phyloP scores from a whole-genome alignment of 1,140 invertebrate genomes.

The Galendromus occidentalis region DNA sequence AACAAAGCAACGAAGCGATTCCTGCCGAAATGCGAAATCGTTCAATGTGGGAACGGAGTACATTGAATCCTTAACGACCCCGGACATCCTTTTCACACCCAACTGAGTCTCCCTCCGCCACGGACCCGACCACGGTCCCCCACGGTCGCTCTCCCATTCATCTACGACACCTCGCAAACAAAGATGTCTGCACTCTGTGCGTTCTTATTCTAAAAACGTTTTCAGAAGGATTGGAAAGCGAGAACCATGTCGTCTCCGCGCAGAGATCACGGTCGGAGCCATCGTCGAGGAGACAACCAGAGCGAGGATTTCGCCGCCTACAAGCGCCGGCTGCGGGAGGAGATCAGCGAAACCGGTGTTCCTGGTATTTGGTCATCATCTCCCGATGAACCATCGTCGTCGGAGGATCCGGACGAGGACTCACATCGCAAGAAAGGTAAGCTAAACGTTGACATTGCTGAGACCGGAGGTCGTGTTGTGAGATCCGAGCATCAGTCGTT shows the following conservation, averaged over 20 bases:
- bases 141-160: too few relatives aligned
- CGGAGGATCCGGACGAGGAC: not conserved
- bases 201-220: not conserved
- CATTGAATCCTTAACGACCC: too few relatives aligned
- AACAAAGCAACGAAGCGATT: too few relatives aligned
- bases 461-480: slow-evolving; percentile 5
- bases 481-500: slow-evolving; percentile 12
- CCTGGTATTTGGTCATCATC: slow-evolving; percentile 29
- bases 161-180: not conserved
- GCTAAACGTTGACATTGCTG: not conserved
- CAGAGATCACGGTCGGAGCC: too few relatives aligned
- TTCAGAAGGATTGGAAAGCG: too few relatives aligned
- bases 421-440: not conserved
- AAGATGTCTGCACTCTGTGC: not conserved
- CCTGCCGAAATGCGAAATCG: too few relatives aligned
- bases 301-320: slow-evolving; percentile 14
- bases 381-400: slow-evolving; percentile 20
- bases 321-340: slow-evolving; percentile 27
- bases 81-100: too few relatives aligned
- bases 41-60: too few relatives aligned
- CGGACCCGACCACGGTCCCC: too few relatives aligned
- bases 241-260: too few relatives aligned
- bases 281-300: not conserved
- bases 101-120: too few relatives aligned
- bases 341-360: slow-evolving; percentile 28